phyloP scores from a whole-genome alignment of 2,113 vertebrate genomes.

The Brachypodius melanocephalos region DNA sequence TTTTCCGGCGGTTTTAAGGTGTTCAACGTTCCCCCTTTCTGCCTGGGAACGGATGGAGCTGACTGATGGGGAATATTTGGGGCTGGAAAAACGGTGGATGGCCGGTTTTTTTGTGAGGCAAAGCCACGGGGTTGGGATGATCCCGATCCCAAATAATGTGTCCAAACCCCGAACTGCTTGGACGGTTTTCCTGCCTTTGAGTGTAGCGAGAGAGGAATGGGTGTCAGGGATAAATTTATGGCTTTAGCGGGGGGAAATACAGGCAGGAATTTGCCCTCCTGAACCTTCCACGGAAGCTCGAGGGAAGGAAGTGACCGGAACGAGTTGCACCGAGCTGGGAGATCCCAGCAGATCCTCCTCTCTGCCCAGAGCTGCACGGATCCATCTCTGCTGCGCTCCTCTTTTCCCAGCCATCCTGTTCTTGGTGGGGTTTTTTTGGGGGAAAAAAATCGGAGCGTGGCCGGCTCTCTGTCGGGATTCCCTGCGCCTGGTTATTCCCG shows the following conservation, averaged over 20 bases:
- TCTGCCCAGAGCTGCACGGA: background rate
- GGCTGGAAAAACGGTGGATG: background rate
- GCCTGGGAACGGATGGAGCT: rapidly evolving
- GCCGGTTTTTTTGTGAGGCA: rapidly evolving
- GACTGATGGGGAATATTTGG: background rate
- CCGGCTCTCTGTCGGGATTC: background rate
- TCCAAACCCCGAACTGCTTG: too few relatives aligned
- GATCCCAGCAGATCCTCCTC: background rate
- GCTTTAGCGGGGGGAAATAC: background rate
- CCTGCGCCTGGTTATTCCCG: background rate
- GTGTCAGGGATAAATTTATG: background rate
- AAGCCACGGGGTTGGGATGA: background rate
- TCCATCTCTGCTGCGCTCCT: background rate
- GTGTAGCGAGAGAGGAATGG: background rate
- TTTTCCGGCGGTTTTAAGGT: background rate
- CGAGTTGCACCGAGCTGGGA: rapidly evolving
- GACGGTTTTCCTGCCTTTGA: background rate
- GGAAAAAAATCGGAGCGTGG: background rate
- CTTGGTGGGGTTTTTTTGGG: background rate
- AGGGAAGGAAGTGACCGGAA: rapidly evolving
- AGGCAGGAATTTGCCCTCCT: background rate
- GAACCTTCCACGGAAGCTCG: background rate
- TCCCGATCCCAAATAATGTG: rapidly evolving
- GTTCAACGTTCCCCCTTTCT: background rate
- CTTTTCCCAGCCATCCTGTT: background rate